Conservation (phyloP, 2,113 vertebrate species). For the Sardina pilchardus region DNA sequence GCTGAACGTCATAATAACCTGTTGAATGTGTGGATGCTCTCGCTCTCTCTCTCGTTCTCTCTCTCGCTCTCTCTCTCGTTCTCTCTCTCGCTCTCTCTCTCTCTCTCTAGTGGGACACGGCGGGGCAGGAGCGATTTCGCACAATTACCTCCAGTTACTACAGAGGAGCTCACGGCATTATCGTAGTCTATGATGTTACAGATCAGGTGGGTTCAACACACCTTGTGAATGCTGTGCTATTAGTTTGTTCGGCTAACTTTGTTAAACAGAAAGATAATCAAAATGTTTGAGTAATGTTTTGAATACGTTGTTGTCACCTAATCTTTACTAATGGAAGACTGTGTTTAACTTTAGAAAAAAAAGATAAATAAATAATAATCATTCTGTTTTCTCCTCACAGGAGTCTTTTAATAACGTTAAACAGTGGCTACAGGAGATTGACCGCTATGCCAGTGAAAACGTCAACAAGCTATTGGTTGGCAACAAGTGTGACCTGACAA, state of each 20-base stretch:
- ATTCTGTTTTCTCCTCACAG: conserved; percentile 58
- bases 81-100: background rate
- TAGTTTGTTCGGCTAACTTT: too few relatives aligned
- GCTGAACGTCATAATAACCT: background rate
- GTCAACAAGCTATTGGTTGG: conserved; percentile 99
- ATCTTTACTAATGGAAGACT: background rate
- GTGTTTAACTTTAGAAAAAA: too few relatives aligned
- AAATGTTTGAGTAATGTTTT: background rate
- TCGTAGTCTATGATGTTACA: conserved; percentile 98
- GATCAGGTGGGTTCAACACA: conserved; percentile 82
- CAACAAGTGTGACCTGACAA: conserved; percentile 98
- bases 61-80: background rate
- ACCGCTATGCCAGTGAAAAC: conserved; percentile 98
- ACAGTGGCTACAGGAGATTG: conserved; percentile 99
- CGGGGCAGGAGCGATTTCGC: conserved; percentile 96
- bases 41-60: background rate
- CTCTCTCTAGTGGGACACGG: conserved; percentile 90
- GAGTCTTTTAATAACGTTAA: conserved; percentile 99
- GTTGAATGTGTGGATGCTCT: background rate
- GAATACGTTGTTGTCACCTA: background rate
- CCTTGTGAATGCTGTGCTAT: background rate
- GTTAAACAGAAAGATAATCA: background rate
- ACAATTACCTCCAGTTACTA: conserved; percentile 99
- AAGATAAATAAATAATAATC: background rate
- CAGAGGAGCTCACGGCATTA: conserved; percentile 98